Conservation (phyloP, 2,113 vertebrate genomes). For the Mastomys coucha region DNA sequence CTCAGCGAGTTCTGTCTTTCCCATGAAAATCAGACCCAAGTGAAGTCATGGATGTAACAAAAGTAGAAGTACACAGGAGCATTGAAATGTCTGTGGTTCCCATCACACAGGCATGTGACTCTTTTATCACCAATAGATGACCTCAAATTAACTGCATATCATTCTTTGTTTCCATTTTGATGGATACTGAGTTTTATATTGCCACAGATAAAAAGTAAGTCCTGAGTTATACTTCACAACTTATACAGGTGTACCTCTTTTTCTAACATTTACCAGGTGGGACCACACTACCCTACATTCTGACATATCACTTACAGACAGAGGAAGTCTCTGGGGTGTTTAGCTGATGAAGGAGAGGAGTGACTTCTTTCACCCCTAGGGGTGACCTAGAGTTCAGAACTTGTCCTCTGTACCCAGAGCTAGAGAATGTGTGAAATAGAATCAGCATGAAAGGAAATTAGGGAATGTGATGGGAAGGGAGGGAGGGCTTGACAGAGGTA, state of each 20-base stretch:
- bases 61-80: background rate
- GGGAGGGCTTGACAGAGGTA: background rate
- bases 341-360: background rate
- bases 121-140: background rate
- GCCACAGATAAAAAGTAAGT: background rate
- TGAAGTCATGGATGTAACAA: background rate
- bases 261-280: background rate
- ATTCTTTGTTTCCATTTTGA: background rate
- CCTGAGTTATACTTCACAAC: background rate
- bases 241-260: background rate
- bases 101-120: too few relatives aligned
- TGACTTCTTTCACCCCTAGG: background rate
- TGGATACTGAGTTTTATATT: background rate
- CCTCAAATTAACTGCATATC: background rate
- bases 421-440: background rate
- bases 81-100: background rate
- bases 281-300: background rate
- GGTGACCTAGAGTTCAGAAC: background rate
- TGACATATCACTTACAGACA: too few relatives aligned
- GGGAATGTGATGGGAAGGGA: background rate
- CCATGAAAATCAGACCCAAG: background rate
- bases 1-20: background rate
- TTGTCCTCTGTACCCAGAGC: background rate
- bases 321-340: background rate
- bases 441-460: background rate